Conservation (phyloP, 2,113 vertebrate species). For the Podilymbus podiceps region DNA sequence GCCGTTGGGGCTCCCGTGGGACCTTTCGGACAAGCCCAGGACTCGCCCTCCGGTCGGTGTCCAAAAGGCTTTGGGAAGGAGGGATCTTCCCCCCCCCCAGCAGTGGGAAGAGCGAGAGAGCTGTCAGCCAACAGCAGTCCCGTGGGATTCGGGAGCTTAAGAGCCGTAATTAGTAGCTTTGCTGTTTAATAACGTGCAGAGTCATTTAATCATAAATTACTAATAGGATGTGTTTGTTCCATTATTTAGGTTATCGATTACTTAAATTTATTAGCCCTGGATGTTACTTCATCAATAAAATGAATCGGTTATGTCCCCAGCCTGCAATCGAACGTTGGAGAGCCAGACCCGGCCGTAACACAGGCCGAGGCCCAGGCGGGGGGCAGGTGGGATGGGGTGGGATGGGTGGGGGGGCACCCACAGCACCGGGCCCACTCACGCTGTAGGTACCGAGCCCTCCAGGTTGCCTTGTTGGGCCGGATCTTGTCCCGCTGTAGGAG, state of each 20-base stretch:
- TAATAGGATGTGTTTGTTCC: not conserved
- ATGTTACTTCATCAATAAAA: not conserved
- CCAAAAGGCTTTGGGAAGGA: no score
- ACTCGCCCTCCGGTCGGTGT: no score
- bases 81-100: no score
- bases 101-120: not conserved
- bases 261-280: not conserved
- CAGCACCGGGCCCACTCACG: conserved; percentile 71
- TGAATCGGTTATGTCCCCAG: not conserved
- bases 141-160: not conserved
- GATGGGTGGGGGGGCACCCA: not conserved
- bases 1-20: fast-evolving
- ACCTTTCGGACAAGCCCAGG: no score
- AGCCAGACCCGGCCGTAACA: not conserved
- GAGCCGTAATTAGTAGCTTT: not conserved
- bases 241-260: not conserved
- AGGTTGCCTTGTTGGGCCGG: conserved; percentile 87
- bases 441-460: conserved; percentile 89
- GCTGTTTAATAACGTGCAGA: not conserved
- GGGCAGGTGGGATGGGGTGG: not conserved
- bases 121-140: not conserved
- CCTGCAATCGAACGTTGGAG: not conserved
- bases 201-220: not conserved
- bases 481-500: conserved; percentile 89
- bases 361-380: not conserved